Base-by-base conservation (phyloP, 2,113 vertebrate species). In the Rana temporaria region DNA sequence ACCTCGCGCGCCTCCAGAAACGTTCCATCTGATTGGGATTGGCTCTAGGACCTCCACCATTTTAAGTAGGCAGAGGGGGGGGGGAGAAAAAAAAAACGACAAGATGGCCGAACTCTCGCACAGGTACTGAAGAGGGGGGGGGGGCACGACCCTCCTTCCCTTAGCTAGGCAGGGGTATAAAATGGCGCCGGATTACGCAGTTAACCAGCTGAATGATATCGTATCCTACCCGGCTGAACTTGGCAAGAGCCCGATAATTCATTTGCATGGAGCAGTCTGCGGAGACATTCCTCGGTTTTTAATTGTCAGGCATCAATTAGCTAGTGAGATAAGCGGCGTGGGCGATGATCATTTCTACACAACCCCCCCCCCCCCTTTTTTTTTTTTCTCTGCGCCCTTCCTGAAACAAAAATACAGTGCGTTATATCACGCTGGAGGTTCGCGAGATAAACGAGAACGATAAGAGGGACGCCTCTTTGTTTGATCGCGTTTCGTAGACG, bases 81-180 rank as follows among this genome's bases (percentile, higher is more conserved):
- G 3, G 3, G 3, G 3, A 30, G 3, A 30, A 30, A 30, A 30
- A 30, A 66, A 0, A 24, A 82, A 69, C 69, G 60, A 14, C 30
- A 84, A 93, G 90, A 93, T 90, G 91, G 92, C 90, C 11, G 88
- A 85, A 86, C 3, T 5, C 17, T 74, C 32, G 16, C 8, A 52
- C 48, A 67, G 64, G 24, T 24, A 75, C 53, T 32, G 71, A 1
- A 53, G 53, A 85, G 78, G 48, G 52, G 86, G 78, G 48, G 52
- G 48, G 3, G 71, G 53, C 81, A 60, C 16, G 52, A 65, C 71
- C 18, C n/a, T n/a, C 19, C 14, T 12, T 12, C 17, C 19, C 24
- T 5, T 65, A 52, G 2, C 71, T 11, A 63, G 34, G 71, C n/a
- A 52, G 57, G 52, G 59, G 59, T 77, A 63, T 38, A 52, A 30